Evolutionary conservation across 92 coral and sea anemone genomes (phyloP), one percentile per base, ranked within the genome.

Genomic region (Porites rus): DNA sequence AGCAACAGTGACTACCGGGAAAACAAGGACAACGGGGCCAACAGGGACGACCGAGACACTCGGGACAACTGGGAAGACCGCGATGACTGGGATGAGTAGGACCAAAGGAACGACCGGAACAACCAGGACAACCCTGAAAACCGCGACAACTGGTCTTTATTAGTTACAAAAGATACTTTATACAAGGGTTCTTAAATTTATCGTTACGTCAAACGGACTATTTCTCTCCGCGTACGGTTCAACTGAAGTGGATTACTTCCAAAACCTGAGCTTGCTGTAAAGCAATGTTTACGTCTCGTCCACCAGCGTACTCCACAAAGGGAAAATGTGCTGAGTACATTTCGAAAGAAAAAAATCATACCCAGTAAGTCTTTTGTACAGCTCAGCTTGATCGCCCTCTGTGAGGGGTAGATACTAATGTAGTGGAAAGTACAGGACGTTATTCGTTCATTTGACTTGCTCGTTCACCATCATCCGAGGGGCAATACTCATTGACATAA

Each of bases 391-490:
- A 7, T 31, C 14, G 1, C 9, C 19, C 12, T 14, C 59, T 8
- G 7, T 12, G 24, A 50, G 51, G 13, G 46, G 70, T 60, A 62
- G 63, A 20, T 54, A 19, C 43, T 13, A 20, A 24, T 9, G 72
- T 38, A 17, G 51, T 6, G 8, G 13, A 69, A 51, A 3, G 53
- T 46, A 54, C 68, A 22, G 38, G 28, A 18, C 10, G 66, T 24
- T 25, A 19, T 18, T 24, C 5, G 67, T 28, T 87, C 61, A 93
- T 90, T 95, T 91, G 58, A 88, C 98, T n/a, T 96, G 98, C 24
- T 96, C 98, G 52, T 93, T 87, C 46, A 96, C 96, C 99, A 97
- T 97, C 99, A 97, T 93, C 25, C 99, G 87, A 9, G 99, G 99
- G 10, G 97, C 96, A 51, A 97, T 97, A 68, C 97, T 93, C 99